phyloP scores from a whole-genome alignment of 1,140 invertebrate genomes.

The Chlorops oryzae region DNA sequence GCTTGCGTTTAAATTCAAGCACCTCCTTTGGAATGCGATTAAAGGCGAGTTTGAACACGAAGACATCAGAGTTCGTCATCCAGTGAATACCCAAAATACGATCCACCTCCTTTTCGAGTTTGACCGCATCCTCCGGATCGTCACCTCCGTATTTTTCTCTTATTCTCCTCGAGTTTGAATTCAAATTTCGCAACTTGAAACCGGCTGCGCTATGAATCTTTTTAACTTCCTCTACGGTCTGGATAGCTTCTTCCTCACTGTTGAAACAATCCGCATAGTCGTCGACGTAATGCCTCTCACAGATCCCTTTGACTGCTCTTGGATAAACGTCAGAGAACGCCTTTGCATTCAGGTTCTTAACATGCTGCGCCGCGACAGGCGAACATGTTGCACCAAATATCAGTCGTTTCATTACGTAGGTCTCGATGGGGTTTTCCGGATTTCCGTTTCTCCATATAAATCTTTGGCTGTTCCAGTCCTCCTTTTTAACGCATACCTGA shows the following conservation, averaged over 20 bases:
- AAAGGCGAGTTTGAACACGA: neutral
- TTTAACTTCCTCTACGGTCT: constrained; percentile 16
- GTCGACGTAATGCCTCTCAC: constrained; percentile 39
- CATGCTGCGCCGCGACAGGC: too few relatives aligned
- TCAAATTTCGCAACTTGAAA: constrained; percentile 17
- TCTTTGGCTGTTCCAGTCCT: constrained; percentile 12
- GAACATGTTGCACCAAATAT: constrained; percentile 33
- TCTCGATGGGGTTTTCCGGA: neutral
- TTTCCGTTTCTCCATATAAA: constrained; percentile 11
- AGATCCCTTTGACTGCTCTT: constrained; percentile 24
- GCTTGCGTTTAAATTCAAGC: constrained; percentile 3
- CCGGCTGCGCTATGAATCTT: constrained; percentile 18
- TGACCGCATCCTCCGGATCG: neutral
- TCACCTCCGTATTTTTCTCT: neutral
- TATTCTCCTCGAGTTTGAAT: neutral
- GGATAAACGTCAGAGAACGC: constrained; percentile 8
- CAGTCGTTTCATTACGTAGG: constrained; percentile 30
- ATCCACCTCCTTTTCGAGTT: neutral
- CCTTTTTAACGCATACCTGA: constrained; percentile 5
- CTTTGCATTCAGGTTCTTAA: constrained; percentile 24
- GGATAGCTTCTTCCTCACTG: constrained; percentile 11
- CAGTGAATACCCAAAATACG: constrained; percentile 5
- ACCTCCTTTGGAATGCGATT: neutral
- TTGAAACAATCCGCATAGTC: constrained; percentile 33
- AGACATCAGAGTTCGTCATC: neutral